Percentiles rank a stretch among this genome's conserved stretches.
These are phyloP conservation scores for Cyprinella venusta DNA, from an alignment of 2,797 vertebrate species.

Conservation along the genomic window DNA sequence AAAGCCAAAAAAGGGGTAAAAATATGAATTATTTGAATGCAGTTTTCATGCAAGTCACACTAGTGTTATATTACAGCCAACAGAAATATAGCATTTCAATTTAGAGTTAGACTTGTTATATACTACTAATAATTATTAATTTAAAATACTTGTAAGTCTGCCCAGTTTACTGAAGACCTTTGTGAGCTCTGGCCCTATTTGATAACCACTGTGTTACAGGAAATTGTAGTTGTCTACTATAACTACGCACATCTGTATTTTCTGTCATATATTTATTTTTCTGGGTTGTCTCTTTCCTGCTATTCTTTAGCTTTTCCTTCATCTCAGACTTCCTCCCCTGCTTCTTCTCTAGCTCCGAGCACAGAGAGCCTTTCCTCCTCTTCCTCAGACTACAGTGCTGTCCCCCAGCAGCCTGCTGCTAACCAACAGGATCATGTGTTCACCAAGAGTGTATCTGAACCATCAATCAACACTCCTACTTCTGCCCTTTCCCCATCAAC, in stretches of 20 bases:
- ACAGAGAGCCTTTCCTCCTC: slow-evolving; percentile 89
- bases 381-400: slow-evolving; percentile 76
- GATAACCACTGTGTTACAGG: not conserved
- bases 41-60: not conserved
- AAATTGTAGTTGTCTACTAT: not conserved
- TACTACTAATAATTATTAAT: not conserved
- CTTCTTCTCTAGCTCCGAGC: slow-evolving; percentile 89
- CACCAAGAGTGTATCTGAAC: slow-evolving; percentile 92
- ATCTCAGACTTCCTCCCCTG: slow-evolving; percentile 88
- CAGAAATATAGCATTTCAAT: not conserved
- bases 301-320: slow-evolving; percentile 68
- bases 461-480: slow-evolving; percentile 82
- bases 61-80: not conserved
- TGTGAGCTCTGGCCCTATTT: not conserved
- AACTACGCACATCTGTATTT: not conserved
- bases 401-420: slow-evolving; percentile 53
- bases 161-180: not conserved
- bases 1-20: not conserved
- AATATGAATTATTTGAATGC: not conserved
- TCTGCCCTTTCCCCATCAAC: slow-evolving; percentile 60
- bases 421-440: slow-evolving; percentile 75
- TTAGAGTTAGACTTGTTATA: not conserved
- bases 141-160: not conserved
- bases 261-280: slow-evolving; percentile 7
- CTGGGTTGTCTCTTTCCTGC: slow-evolving; percentile 38